Base-by-base conservation (phyloP, 2,113 vertebrate genomes). In the Lampris megalopsis region DNA sequence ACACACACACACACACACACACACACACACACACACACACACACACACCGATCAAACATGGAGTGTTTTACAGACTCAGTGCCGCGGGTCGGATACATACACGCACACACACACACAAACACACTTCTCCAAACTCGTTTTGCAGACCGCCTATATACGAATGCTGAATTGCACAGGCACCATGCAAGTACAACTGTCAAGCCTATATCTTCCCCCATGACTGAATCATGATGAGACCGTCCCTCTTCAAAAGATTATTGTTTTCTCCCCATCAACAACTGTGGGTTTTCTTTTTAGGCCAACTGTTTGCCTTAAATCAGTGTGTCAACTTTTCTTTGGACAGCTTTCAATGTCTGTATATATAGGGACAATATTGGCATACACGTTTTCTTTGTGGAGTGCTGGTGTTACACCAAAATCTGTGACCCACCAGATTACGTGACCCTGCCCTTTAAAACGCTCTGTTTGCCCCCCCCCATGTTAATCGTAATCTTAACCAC, bases 251-350 rank as follows among this genome's bases (percentile, higher is more conserved):
- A 56, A 53, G 52, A 84, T 81, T 86, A 87, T 70, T 77, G 64
- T 80, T 61, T 38, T 11, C 24, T 24, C 59, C 56, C 75, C 63
- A 24, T 13, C 61, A 71, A 37, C 52, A 77, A 86, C 88, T 85
- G 80, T 82, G 73, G 83, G 64, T 83, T 83, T 78, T 73, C 7
- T 9, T 53, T 77, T 89, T 73, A 80, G 81, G 78, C 79, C 91
- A 87, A 90, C 52, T 88, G 76, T 91, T 89, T 91, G 93, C 90
- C 93, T 93, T 94, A 94, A 92, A 81, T 80, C 75, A 67, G 72
- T 88, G 81, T 80, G 80, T 91, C 73, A 80, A 75, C 74, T 86
- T 88, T 68, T 83, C 84, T 82, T 85, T 68, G 60, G 81, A 88
- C 76, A 76, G 59, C 56, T 78, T 60, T 62, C 73, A 82, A 82